Percentiles rank a stretch among this genome's conserved stretches.
These are phyloP conservation scores for Eudyptes chrysolophus DNA, from an alignment of 2,113 vertebrate species.

Conservation along the genomic window DNA sequence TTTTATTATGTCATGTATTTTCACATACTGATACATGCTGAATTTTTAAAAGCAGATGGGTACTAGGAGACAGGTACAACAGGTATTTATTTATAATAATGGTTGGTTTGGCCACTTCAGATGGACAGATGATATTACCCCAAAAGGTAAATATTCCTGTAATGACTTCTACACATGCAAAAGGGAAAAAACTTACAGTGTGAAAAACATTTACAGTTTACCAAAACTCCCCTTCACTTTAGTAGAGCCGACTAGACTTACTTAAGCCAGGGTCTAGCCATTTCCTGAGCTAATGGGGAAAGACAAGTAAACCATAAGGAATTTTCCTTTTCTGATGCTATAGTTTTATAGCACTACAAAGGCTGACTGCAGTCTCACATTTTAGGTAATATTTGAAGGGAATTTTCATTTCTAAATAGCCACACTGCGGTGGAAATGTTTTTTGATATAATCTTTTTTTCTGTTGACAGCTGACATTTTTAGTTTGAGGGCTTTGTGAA, in stretches of 20 bases:
- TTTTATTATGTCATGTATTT: not conserved
- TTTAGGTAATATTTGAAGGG: not conserved
- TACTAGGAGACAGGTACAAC: not conserved
- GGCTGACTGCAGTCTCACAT: not conserved
- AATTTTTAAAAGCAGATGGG: not conserved
- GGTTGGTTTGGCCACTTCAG: not conserved
- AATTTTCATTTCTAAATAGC: not conserved
- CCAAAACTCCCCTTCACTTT: not conserved
- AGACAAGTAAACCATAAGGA: not conserved
- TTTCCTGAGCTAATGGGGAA: not conserved
- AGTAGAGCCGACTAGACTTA: not conserved
- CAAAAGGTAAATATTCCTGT: not conserved
- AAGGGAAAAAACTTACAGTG: not conserved
- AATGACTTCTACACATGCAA: constrained; percentile 9
- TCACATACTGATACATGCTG: not conserved
- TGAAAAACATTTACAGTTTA: not conserved
- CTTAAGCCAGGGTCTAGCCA: not conserved
- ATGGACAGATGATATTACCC: not conserved
- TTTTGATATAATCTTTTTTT: not conserved
- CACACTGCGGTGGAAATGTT: not conserved
- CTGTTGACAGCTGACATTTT: not conserved
- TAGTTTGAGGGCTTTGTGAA: not conserved
- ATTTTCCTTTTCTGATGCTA: not conserved
- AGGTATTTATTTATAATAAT: not conserved
- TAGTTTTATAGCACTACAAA: not conserved